Evolutionary conservation across 2,797 vertebrate species (phyloP).

Genomic region (Malurus leucopterus): DNA sequence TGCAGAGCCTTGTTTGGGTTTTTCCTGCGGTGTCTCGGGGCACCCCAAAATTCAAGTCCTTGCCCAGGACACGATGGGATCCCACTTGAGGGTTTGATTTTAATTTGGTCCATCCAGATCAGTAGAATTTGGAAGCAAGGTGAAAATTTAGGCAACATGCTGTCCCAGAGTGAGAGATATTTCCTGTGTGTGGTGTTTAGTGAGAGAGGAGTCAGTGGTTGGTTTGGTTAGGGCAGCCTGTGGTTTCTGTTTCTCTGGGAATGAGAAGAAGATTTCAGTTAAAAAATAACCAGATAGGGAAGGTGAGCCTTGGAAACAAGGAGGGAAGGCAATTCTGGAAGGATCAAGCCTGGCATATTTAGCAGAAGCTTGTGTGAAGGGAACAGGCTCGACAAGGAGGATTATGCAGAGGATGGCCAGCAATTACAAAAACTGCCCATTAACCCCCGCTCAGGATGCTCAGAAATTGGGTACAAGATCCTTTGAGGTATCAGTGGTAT

Average conservation of each 20-base stretch:
- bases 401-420: neutral
- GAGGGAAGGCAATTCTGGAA: neutral
- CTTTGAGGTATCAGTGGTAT: neutral
- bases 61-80: neutral
- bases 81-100: neutral
- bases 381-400: neutral
- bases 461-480: neutral
- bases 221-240: neutral
- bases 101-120: neutral
- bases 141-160: neutral
- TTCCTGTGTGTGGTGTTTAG: neutral
- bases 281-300: neutral
- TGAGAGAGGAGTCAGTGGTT: neutral
- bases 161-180: neutral
- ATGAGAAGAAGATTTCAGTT: neutral
- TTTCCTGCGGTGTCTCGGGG: neutral
- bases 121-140: neutral
- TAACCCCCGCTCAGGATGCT: neutral
- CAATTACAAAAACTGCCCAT: neutral
- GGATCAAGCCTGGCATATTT: neutral
- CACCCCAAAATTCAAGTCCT: fast-evolving
- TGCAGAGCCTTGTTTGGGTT: neutral
- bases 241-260: neutral
- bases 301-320: neutral
- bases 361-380: neutral